Evolutionary conservation across 2,113 vertebrate species (phyloP), one percentile per base, ranked within the genome.

Genomic region (Tylochromis polylepis): DNA sequence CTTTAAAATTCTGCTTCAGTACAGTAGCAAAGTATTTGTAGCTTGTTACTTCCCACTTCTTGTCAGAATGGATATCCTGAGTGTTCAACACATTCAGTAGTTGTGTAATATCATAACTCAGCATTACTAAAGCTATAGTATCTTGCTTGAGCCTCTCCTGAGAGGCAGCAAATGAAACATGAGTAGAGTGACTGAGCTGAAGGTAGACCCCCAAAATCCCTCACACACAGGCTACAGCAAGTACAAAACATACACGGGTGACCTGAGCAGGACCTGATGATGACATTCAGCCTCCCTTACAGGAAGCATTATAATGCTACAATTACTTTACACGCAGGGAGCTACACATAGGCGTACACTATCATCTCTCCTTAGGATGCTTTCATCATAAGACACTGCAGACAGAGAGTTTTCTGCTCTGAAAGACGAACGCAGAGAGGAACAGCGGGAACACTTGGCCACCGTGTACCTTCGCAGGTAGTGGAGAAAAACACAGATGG

Each of bases 301-400:
- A 56, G n/a, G 29, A 46, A 79, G 59, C 62, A 88, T 91, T 38
- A 82, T 4, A 5, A 62, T 75, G n/a, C 77, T 60, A 57, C 53
- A 86, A 60, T 88, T 82, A 79, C 82, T 79, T 43, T 57, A n/a
- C 57, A 83, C 43, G 51, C 12, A 75, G 82, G 83, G 70, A 77
- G 58, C 22, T 27, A 34, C 70, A 36, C 22, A 60, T 53, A 22
- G 41, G 88, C 22, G 11, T 12, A 29, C 14, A 67, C 38, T 29
- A 27, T 82, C 62, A 78, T 70, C 16, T 72, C 22, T 38, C 24
- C 65, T 79, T 14, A 46, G 46, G 38, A 77, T 80, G 59, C 88
- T 89, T 89, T 87, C 56, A 92, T 90, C 55, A 70, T 81, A 24
- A 60, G 70, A 92, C 2, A 1, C 46, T 4, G 20, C 5, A 49